These are phyloP conservation scores for Psittacula derbiana DNA, from an alignment of 2,797 vertebrate genomes.

Conservation along the genomic window DNA sequence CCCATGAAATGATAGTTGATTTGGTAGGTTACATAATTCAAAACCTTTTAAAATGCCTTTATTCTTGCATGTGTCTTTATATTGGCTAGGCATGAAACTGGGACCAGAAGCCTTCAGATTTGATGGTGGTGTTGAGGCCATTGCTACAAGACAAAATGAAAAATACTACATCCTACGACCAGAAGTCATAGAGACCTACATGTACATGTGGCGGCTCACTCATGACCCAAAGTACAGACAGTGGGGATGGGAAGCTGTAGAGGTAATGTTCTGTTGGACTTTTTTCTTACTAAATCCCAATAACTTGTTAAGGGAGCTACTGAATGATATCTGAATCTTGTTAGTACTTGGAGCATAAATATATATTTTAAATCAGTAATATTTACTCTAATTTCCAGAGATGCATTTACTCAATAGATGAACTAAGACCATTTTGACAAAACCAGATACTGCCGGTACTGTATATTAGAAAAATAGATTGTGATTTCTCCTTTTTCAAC, in stretches of 20 bases:
- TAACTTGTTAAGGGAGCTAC: neutral
- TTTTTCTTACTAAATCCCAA: neutral
- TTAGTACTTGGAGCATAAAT: neutral
- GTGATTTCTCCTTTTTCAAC: neutral
- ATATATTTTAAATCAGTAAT: neutral
- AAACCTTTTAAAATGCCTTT: neutral
- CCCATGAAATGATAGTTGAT: neutral
- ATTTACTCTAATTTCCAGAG: neutral
- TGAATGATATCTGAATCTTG: neutral
- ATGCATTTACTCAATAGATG: neutral
- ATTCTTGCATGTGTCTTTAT: neutral
- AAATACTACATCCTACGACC: conserved; percentile 98
- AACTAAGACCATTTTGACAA: neutral
- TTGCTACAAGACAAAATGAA: conserved; percentile 96
- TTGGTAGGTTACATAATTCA: neutral
- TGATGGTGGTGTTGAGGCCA: conserved; percentile 95
- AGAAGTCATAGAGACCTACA: conserved; percentile 96
- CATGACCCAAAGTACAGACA: conserved; percentile 96
- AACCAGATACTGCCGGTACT: neutral
- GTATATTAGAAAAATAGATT: neutral
- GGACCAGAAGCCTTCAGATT: conserved; percentile 97
- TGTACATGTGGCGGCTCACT: conserved; percentile 99
- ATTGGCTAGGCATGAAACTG: conserved; percentile 85
- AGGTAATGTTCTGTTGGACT: conserved; percentile 76
- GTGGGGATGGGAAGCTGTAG: conserved; percentile 98